phyloP scores from a whole-genome alignment of 2,888 invertebrate genomes.

The Archips xylosteana region DNA sequence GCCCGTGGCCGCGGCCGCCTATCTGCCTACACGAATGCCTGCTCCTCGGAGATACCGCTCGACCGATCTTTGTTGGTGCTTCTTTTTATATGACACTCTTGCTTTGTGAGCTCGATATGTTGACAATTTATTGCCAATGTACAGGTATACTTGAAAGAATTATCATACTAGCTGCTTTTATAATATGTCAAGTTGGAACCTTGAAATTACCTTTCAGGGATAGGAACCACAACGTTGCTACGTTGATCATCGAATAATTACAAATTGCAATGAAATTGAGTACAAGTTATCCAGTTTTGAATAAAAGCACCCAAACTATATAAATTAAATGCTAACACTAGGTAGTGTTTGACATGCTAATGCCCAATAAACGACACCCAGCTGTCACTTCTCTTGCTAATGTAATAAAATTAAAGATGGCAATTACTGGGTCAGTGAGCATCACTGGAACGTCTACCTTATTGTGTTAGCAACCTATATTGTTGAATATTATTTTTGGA shows the following conservation, averaged over 20 bases:
- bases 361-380: too few relatives aligned
- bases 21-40: slow-evolving; percentile 81
- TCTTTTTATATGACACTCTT: slow-evolving; percentile 64
- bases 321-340: too few relatives aligned
- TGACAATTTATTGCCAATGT: slow-evolving; percentile 50
- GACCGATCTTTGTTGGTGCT: slow-evolving; percentile 73
- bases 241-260: not conserved
- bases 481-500: too few relatives aligned
- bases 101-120: slow-evolving; percentile 56
- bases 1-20: slow-evolving; percentile 52
- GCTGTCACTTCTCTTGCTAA: too few relatives aligned
- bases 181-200: slow-evolving; percentile 13
- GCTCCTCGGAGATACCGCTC: slow-evolving; percentile 75
- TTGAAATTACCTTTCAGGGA: slow-evolving; percentile 8
- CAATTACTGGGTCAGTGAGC: too few relatives aligned
- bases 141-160: slow-evolving; percentile 27
- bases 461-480: too few relatives aligned
- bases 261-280: not conserved
- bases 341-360: too few relatives aligned
- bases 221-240: not conserved
- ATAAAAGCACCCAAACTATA: not conserved
- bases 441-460: too few relatives aligned
- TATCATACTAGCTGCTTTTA: slow-evolving; percentile 23
- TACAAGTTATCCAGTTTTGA: not conserved
- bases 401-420: too few relatives aligned